Evolutionary conservation across 2,113 vertebrate genomes (phyloP).

Genomic region (Phaetusa simplex): DNA sequence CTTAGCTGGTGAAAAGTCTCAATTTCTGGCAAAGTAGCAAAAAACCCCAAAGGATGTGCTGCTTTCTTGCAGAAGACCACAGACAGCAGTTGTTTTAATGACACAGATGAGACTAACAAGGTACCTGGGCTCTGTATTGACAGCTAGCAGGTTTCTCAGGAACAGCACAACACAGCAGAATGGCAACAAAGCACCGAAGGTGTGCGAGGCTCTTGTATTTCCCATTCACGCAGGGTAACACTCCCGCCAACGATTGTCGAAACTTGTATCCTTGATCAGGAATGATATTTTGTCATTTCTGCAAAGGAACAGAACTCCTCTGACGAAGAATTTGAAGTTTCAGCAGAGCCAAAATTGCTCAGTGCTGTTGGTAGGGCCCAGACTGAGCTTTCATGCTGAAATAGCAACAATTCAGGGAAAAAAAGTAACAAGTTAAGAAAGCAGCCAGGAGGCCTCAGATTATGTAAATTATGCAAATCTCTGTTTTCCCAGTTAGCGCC

Average conservation of each 20-base stretch:
- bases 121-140: not conserved
- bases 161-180: not conserved
- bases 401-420: not conserved
- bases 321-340: conserved; percentile 12
- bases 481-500: not conserved
- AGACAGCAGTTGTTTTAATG: not conserved
- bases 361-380: not conserved
- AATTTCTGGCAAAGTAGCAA: not conserved
- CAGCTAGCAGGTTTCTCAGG: not conserved
- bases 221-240: not conserved
- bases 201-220: not conserved
- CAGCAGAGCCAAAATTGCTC: conserved; percentile 12
- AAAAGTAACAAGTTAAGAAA: not conserved
- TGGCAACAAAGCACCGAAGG: not conserved
- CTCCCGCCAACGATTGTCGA: not conserved
- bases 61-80: not conserved
- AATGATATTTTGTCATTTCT: conserved; percentile 22
- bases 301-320: conserved; percentile 3
- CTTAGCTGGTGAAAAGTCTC: not conserved
- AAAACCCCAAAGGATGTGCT: not conserved
- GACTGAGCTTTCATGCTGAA: not conserved
- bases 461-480: not conserved
- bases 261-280: not conserved
- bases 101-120: not conserved
- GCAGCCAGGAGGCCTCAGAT: not conserved